Evolutionary conservation across 2,113 vertebrate species (phyloP), one percentile per base, ranked within the genome.

Genomic region (Upupa epops): DNA sequence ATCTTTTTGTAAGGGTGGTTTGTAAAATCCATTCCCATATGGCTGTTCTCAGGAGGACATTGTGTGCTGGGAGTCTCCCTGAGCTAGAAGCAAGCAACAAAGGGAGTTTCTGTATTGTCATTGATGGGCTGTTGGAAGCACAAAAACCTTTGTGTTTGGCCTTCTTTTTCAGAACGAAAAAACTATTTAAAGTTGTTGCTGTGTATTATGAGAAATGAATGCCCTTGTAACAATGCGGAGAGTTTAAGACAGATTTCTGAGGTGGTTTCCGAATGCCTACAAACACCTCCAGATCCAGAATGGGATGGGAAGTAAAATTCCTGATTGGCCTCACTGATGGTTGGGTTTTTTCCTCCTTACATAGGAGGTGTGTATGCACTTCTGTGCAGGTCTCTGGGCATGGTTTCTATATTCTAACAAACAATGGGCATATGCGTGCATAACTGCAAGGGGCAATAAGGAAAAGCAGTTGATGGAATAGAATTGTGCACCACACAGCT

Each of bases 401-500:
- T 70, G 48, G 90, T 85, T 95, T 92, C 68, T 80, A 48, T 63
- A 76, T 42, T 93, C 83, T 48, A 69, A 65, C 80, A 76, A 88
- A 51, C 83, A 82, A 74, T 61, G 73, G 82, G 37, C 55, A 51
- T 81, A 77, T 71, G 51, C 59, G 34, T 81, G 32, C 73, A 75
- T 82, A 92, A 94, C 92, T 95, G 91, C 61, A 91, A 83, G 46
- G 36, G 66, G 83, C 85, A 81, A 75, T 89, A 94, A 92, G 86
- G 86, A 92, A 93, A 96, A 89, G 80, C 88, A 93, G 77, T 72
- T 90, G 48, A 78, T 82, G 77, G 74, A 75, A 72, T 81, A 70
- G 25, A 81, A 81, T 95, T 70, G 82, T 49, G 51, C 68, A 49
- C 55, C 63, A 68, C 64, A 72, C 93, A 93, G 79, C 77, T 85